Conservation (phyloP, 2,797 vertebrate species). For the Chloroceryle amazona region DNA sequence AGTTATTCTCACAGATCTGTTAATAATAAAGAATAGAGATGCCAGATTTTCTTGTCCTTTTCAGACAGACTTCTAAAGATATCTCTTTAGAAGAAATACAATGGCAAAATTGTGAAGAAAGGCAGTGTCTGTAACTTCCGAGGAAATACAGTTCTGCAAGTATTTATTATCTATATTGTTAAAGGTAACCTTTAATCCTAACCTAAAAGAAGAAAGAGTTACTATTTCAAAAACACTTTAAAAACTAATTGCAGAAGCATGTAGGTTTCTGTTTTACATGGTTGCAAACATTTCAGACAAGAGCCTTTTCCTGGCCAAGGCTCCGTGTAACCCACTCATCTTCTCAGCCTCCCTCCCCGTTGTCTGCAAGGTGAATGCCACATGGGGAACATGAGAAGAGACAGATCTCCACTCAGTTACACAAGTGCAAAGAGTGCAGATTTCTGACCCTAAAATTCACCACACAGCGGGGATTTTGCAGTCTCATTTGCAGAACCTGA, state of each 20-base stretch:
- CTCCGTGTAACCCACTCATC: fast-evolving
- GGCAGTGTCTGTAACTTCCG: background rate
- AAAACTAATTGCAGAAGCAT: background rate
- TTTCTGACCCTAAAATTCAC: background rate
- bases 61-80: background rate
- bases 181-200: background rate
- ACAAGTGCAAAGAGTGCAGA: background rate
- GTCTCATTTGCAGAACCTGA: background rate
- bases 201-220: background rate
- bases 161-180: background rate
- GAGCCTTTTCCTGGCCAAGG: background rate
- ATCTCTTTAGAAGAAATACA: background rate
- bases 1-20: background rate
- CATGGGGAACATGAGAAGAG: background rate
- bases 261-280: background rate
- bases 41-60: background rate
- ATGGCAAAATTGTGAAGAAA: background rate
- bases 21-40: background rate
- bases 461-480: background rate
- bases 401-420: too few species aligned
- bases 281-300: background rate
- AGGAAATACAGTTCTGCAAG: background rate
- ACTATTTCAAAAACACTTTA: background rate
- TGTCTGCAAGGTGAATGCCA: background rate
- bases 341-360: background rate